A percentile compares a stretch with the other conserved stretches of the same genome.
Conservation (phyloP, 2,797 vertebrate species). For the Coreius guichenoti region DNA sequence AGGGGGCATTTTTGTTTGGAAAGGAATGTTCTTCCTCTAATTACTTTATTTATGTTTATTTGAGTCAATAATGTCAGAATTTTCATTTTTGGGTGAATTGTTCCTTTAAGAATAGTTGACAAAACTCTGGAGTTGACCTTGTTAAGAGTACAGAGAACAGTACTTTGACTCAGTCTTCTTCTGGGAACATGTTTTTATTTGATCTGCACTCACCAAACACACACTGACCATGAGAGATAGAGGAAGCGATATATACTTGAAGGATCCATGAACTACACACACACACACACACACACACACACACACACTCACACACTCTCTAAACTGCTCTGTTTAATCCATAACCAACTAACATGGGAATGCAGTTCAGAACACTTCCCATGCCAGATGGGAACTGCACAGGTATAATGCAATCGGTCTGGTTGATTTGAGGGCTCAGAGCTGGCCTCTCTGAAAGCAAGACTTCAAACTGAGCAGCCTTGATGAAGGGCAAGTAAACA, state of each 20-base stretch:
- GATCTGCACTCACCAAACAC: conserved; percentile 59
- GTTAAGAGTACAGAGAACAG: neutral
- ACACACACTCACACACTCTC: conserved; percentile 49
- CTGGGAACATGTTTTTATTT: conserved; percentile 59
- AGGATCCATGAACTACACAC: conserved; percentile 47
- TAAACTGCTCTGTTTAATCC: conserved; percentile 57
- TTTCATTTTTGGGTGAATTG: neutral
- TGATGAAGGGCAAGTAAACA: conserved; percentile 52
- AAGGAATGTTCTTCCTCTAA: no score
- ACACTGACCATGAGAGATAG: conserved; percentile 62
- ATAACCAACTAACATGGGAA: conserved; percentile 61
- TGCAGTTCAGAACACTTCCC: conserved; percentile 51
- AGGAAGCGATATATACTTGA: conserved; percentile 58
- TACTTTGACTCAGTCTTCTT: conserved; percentile 54
- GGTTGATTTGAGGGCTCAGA: neutral
- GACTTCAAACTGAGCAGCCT: conserved; percentile 50
- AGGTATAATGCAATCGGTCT: conserved; percentile 31
- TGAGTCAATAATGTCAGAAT: neutral
- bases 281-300: neutral
- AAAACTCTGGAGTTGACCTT: conserved; percentile 5
- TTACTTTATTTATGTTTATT: neutral
- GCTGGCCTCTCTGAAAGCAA: conserved; percentile 50
- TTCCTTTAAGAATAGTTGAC: neutral
- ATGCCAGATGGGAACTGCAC: conserved; percentile 51
- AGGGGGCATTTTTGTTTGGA: neutral